These are phyloP conservation scores for Paramisgurnus dabryanus DNA, from an alignment of 2,113 vertebrate species.

Conservation along the genomic window DNA sequence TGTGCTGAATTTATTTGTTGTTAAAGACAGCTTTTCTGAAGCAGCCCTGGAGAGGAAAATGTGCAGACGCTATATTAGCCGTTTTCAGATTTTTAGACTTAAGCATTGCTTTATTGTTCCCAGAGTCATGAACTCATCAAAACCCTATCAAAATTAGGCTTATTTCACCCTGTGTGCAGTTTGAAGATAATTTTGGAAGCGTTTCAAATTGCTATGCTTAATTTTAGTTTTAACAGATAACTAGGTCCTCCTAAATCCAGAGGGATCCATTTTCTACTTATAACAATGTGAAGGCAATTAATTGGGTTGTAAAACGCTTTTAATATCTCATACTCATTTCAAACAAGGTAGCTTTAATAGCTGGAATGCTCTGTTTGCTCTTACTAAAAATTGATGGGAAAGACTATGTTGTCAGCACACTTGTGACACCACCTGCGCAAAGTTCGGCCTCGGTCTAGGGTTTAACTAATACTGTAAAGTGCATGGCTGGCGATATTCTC, in stretches of 20 bases:
- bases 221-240: slow-evolving; percentile 41
- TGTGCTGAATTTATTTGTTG: slow-evolving; percentile 26
- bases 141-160: slow-evolving; percentile 18
- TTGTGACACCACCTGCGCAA: slow-evolving; percentile 13
- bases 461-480: slow-evolving; percentile 49
- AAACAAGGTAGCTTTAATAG: slow-evolving; percentile 28
- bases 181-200: slow-evolving; percentile 31
- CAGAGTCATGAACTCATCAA: not conserved
- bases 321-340: slow-evolving; percentile 32
- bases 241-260: slow-evolving; percentile 38
- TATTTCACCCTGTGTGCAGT: slow-evolving; percentile 1
- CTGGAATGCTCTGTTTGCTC: not conserved
- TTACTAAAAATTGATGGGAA: slow-evolving; percentile 13
- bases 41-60: not conserved
- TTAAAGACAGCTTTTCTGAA: slow-evolving; percentile 8
- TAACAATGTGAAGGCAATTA: slow-evolving; percentile 35
- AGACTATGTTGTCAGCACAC: slow-evolving; percentile 43
- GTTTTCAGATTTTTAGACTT: slow-evolving; percentile 22
- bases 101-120: slow-evolving; percentile 5
- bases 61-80: not conserved
- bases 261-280: slow-evolving; percentile 38
- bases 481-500: slow-evolving; percentile 45
- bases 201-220: slow-evolving; percentile 36
- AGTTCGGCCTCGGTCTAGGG: slow-evolving; percentile 28
- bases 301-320: slow-evolving; percentile 42